Evolutionary conservation across 2,797 vertebrate genomes (phyloP).

Genomic region (Spinus pinus): DNA sequence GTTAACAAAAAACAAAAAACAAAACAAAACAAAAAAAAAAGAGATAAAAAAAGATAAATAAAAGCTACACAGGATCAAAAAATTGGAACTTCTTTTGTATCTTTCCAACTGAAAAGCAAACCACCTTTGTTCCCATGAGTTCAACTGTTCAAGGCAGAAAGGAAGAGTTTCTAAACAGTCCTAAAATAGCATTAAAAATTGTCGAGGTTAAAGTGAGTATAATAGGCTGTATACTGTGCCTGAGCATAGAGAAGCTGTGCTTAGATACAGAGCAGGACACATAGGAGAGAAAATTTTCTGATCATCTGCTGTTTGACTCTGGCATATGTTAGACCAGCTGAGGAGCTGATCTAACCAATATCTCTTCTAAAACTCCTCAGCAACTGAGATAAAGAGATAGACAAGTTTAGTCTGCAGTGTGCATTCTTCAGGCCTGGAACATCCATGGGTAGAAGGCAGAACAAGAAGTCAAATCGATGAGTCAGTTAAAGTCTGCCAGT

Average conservation of each 20-base stretch:
- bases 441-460: background rate
- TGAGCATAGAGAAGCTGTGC: background rate
- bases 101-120: background rate
- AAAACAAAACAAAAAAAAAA: too few relatives aligned
- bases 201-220: slow-evolving; percentile 26
- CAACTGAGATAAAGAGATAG: background rate
- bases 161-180: slow-evolving; percentile 5
- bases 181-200: slow-evolving; percentile 13
- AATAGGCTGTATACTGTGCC: background rate
- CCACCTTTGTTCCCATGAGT: background rate
- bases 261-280: background rate
- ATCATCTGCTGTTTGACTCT: background rate
- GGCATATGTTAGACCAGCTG: background rate
- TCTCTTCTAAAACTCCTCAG: background rate
- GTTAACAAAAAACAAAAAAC: background rate
- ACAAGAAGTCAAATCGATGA: background rate
- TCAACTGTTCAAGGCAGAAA: slow-evolving; percentile 7
- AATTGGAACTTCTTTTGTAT: background rate
- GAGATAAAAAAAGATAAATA: background rate
- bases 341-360: background rate
- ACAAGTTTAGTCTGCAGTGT: background rate
- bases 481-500: background rate
- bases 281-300: background rate
- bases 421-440: background rate
- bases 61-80: background rate